Evolutionary conservation across 2,113 vertebrate species (phyloP).

Genomic region (Cinclus mexicanus): DNA sequence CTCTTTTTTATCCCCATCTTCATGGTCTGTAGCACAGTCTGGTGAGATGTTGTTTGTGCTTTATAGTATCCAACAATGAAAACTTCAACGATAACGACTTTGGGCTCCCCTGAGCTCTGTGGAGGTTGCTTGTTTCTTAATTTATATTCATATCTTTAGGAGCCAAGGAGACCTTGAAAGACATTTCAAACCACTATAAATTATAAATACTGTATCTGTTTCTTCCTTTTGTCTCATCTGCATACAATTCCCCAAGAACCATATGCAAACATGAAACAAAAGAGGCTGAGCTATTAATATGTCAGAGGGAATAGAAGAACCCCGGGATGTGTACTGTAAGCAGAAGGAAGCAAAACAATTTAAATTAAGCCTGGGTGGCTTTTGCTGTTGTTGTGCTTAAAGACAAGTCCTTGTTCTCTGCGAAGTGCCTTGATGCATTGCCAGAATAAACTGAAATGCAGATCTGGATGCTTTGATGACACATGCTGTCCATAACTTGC

Average conservation of each 20-base stretch:
- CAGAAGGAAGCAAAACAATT: slow-evolving; percentile 33
- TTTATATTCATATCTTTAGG: slow-evolving; percentile 78
- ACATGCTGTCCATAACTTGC: not conserved
- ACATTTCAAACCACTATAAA: slow-evolving; percentile 72
- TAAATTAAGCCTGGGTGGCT: slow-evolving; percentile 5
- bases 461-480: not conserved
- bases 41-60: slow-evolving; percentile 29
- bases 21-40: not conserved
- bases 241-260: slow-evolving; percentile 69
- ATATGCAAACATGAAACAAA: slow-evolving; percentile 73
- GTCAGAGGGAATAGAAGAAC: slow-evolving; percentile 58
- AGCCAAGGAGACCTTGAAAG: slow-evolving; percentile 76
- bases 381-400: not conserved
- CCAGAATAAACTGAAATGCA: not conserved
- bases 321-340: not conserved
- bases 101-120: slow-evolving; percentile 25
- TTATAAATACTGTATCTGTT: slow-evolving; percentile 75
- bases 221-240: slow-evolving; percentile 70
- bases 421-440: not conserved
- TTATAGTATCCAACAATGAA: slow-evolving; percentile 50
- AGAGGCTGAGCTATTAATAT: slow-evolving; percentile 65
- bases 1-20: not conserved
- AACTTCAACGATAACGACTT: slow-evolving; percentile 45
- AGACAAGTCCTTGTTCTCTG: slow-evolving; percentile 8
- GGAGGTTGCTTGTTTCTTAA: slow-evolving; percentile 73